Percentiles rank a stretch among this genome's conserved stretches.
Evolutionary conservation across 2,113 vertebrate species (phyloP).

Genomic region (Brachyhypopomus gauderio): DNA sequence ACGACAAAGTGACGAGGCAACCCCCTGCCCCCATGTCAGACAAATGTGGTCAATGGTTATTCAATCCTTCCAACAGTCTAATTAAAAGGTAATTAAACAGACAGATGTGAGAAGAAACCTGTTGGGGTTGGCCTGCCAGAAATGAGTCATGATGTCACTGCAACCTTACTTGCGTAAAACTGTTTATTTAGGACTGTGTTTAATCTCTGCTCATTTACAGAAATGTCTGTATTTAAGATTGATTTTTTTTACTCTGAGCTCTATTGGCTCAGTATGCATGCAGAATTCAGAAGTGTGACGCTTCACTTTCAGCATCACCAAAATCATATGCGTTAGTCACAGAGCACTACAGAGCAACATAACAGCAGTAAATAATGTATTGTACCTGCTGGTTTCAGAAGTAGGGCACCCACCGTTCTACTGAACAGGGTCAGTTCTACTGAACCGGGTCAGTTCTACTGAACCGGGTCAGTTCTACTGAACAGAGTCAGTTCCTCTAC

Average conservation of each 20-base stretch:
- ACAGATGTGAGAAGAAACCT: neutral
- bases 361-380: conserved; percentile 1
- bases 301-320: neutral
- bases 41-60: conserved; percentile 44
- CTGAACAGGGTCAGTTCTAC: neutral
- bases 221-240: neutral
- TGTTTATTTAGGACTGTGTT: neutral
- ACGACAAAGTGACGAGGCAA: conserved; percentile 46
- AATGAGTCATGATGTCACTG: neutral
- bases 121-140: neutral
- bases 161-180: too few species aligned
- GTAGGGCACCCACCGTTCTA: neutral
- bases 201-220: conserved; percentile 1
- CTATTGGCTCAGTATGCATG: neutral
- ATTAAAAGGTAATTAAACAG: conserved; percentile 49
- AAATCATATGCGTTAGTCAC: neutral
- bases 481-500: neutral
- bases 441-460: neutral
- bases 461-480: too few species aligned
- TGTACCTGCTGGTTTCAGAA: conserved; percentile 26
- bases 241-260: neutral
- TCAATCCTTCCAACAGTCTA: conserved; percentile 41
- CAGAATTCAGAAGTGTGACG: neutral
- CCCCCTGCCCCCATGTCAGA: conserved; percentile 45
- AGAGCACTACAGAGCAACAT: neutral